phyloP scores from a whole-genome alignment of 2,888 invertebrate genomes.

The Syritta pipiens region DNA sequence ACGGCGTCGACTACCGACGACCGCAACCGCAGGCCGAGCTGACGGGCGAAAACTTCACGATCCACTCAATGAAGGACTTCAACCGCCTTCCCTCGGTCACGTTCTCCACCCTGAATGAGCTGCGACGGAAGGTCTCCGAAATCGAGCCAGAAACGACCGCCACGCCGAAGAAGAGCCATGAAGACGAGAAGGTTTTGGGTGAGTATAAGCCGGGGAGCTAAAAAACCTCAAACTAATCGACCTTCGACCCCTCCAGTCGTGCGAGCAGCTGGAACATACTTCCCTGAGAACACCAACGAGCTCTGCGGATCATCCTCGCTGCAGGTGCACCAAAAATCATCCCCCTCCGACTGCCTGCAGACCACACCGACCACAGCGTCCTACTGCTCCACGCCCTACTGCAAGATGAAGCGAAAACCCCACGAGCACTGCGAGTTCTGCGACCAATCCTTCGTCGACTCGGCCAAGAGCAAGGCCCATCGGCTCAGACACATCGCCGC shows the following conservation, averaged over 20 bases:
- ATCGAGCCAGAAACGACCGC: slow-evolving; percentile 34
- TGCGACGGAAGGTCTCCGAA: slow-evolving; percentile 42
- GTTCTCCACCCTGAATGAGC: slow-evolving; percentile 37
- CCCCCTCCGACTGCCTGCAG: slow-evolving; percentile 13
- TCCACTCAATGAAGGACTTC: neutral
- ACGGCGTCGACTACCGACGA: neutral
- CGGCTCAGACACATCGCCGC: slow-evolving; percentile 69
- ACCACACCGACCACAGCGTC: neutral
- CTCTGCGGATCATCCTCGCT: neutral
- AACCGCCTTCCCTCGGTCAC: slow-evolving; percentile 21
- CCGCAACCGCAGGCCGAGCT: slow-evolving; percentile 5
- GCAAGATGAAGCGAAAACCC: slow-evolving; percentile 88
- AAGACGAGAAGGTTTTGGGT: slow-evolving; percentile 73
- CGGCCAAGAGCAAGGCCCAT: slow-evolving; percentile 70
- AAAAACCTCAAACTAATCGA: neutral
- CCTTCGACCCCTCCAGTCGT: slow-evolving; percentile 72
- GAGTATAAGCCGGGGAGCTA: neutral
- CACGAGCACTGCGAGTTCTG: slow-evolving; percentile 90
- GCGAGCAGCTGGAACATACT: slow-evolving; percentile 78
- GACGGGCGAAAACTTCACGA: slow-evolving; percentile 9
- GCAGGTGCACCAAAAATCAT: slow-evolving; percentile 30
- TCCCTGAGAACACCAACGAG: slow-evolving; percentile 74
- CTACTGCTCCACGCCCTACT: slow-evolving; percentile 86
- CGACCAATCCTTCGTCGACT: slow-evolving; percentile 81
- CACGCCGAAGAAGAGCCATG: slow-evolving; percentile 31